Percentiles rank a stretch among this genome's conserved stretches.
Conservation (phyloP, 92 coral and sea anemone species). For the Galaxea fascicularis region DNA sequence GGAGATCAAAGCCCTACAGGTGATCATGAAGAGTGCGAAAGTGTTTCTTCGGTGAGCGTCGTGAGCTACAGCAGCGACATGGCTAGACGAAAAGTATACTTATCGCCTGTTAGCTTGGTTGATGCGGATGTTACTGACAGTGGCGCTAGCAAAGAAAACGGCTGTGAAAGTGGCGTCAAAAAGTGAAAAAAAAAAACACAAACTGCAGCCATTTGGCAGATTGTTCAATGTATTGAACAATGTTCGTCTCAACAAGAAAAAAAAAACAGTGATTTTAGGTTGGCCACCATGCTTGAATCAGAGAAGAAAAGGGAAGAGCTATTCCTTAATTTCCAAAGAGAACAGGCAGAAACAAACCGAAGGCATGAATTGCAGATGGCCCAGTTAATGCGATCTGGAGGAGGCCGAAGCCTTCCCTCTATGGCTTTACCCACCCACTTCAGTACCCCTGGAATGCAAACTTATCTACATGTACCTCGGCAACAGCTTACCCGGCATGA, state of each 20-base stretch:
- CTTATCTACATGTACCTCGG: slow-evolving; percentile 1
- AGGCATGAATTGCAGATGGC: background rate
- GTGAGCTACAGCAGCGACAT: slow-evolving; percentile 6
- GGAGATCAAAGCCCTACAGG: slow-evolving; percentile 1
- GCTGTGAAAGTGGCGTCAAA: no score
- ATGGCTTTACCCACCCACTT: background rate
- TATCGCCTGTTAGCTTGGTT: slow-evolving; percentile 2
- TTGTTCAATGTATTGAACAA: background rate
- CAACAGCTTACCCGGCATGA: background rate
- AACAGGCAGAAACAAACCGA: background rate
- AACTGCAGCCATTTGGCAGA: background rate
- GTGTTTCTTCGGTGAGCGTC: slow-evolving; percentile 6
- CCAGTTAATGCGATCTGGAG: background rate
- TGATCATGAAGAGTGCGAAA: slow-evolving; percentile 11
- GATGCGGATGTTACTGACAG: slow-evolving; percentile 3
- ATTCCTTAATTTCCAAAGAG: background rate
- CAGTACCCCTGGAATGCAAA: background rate
- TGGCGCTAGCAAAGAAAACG: background rate
- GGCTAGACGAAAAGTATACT: slow-evolving; percentile 4
- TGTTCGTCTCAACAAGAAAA: background rate
- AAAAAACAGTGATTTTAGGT: background rate
- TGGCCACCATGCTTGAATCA: background rate
- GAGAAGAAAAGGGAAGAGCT: background rate
- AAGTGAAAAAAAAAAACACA: background rate
- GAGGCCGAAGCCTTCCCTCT: background rate